Evolutionary conservation across 2,797 vertebrate genomes (phyloP), one percentile per base, ranked within the genome.

Genomic region (Hafferia zeledoni): DNA sequence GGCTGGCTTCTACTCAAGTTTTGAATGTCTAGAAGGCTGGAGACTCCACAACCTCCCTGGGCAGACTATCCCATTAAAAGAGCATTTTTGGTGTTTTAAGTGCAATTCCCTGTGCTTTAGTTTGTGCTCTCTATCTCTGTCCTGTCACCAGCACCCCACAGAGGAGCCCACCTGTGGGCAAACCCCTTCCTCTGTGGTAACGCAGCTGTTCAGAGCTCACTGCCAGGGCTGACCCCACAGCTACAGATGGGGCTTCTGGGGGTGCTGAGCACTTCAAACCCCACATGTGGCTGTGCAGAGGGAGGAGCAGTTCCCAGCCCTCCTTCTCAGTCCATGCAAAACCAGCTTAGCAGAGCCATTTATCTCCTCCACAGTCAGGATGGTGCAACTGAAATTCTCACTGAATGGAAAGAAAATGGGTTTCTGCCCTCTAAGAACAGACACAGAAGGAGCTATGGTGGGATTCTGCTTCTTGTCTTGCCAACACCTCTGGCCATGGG

Each of bases 141-240:
- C 41, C 75, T 56, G 15, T 14, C 80, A 50, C n/a, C 44, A 67
- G 41, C 19, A 52, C 14, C 6, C 70, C 8, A 2, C 41, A 41
- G 60, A 44, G 8, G 6, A 46, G 43, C 22, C 50, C n/a, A 27
- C 2, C 43, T 33, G 37, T 65, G 49, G 41, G n/a, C 55, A 85
- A 75, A 74, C 2, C 35, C 37, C 39, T 44, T 23, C 76, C 11
- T 10, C 3, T 16, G 1, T 0, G 5, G 13, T 19, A n/a, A 25
- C 31, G 10, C 39, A 35, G 33, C 15, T 2, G 2, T 8, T 30
- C 37, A 61, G 59, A 28, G 46, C 39, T 53, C 57, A 4, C 24
- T 52, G 80, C 18, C 5, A 72, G 55, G 9, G 68, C 43, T 37
- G 37, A 20, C 28, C n/a, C 11, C 10, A 3, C 4, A 49, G 23